Conservation (phyloP, 2,113 vertebrate species). For the Monarcha castaneiventris region DNA sequence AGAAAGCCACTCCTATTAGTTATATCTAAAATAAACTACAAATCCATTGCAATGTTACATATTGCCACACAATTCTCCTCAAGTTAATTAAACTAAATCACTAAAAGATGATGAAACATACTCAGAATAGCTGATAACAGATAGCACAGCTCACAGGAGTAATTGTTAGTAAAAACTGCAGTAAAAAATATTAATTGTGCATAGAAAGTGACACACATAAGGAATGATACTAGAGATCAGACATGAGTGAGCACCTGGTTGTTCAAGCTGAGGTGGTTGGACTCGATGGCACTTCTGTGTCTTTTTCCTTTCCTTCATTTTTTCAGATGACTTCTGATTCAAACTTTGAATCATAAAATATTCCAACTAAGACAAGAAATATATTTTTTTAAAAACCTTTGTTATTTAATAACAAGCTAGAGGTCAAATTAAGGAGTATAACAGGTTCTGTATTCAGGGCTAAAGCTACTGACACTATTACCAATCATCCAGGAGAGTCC, state of each 20-base stretch:
- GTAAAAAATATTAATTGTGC: neutral
- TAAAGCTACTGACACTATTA: neutral
- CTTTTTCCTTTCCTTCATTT: slow-evolving; percentile 86
- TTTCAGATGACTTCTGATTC: slow-evolving; percentile 92
- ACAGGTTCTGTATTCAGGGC: neutral
- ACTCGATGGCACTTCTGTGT: slow-evolving; percentile 79
- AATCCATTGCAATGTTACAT: neutral
- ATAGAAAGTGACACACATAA: neutral
- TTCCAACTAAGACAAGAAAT: slow-evolving; percentile 82
- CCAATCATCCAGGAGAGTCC: neutral
- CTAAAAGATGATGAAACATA: neutral
- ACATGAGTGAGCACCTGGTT: slow-evolving; percentile 80
- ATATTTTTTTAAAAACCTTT: neutral
- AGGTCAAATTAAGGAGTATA: neutral
- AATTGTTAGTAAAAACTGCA: neutral
- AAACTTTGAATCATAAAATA: slow-evolving; percentile 98
- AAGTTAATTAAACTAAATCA: neutral
- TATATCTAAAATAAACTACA: neutral
- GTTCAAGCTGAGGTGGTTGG: slow-evolving; percentile 88
- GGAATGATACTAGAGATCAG: neutral
- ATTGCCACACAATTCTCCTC: neutral
- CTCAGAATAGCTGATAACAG: neutral
- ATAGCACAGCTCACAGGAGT: neutral
- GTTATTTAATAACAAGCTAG: neutral
- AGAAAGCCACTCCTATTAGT: neutral